phyloP scores from a whole-genome alignment of 2,797 vertebrate species.

The Peromyscus nudipes region DNA sequence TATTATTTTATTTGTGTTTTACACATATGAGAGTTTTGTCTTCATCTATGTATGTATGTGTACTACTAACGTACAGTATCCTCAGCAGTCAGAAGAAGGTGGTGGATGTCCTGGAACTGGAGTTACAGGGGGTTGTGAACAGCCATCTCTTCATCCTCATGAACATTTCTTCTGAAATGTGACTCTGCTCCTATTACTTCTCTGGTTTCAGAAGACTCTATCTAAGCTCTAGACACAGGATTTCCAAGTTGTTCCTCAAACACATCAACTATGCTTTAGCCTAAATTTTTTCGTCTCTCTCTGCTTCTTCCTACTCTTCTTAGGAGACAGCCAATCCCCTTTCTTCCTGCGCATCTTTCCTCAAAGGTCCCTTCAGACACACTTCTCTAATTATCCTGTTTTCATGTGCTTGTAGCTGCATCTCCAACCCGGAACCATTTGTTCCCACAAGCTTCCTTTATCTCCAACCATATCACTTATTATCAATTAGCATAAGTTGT shows the following conservation, averaged over 20 bases:
- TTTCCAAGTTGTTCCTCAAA: neutral
- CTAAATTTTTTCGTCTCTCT: neutral
- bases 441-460: neutral
- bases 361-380: neutral
- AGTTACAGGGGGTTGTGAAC: neutral
- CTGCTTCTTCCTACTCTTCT: neutral
- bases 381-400: neutral
- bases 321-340: rapidly evolving
- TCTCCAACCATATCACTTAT: neutral
- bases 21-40: neutral
- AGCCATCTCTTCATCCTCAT: neutral
- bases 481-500: neutral
- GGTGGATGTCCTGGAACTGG: neutral
- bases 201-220: neutral
- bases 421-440: neutral
- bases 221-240: neutral
- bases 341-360: neutral
- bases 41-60: too few species aligned
- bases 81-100: neutral
- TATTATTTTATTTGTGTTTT: neutral
- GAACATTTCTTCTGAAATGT: neutral
- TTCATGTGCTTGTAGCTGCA: neutral
- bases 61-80: neutral
- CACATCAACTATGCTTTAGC: neutral
- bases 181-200: neutral